A percentile compares a stretch with the other conserved stretches of the same genome.
Conservation (phyloP, 2,113 vertebrate genomes). For the Percina caprodes region DNA sequence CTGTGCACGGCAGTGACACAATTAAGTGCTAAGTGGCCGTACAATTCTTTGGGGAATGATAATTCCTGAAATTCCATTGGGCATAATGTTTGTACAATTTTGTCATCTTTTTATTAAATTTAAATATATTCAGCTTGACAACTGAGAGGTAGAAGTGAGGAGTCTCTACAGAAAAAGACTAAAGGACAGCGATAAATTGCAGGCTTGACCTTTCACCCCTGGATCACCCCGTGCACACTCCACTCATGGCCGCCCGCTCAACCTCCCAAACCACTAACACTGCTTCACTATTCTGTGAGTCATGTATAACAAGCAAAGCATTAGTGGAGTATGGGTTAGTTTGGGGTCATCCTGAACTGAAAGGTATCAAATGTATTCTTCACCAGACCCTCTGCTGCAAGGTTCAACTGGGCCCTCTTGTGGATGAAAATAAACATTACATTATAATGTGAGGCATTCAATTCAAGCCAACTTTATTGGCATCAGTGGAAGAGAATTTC, state of each 20-base stretch:
- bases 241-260: background rate
- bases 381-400: background rate
- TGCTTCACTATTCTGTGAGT: background rate
- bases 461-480: background rate
- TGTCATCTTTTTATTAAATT: background rate
- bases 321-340: background rate
- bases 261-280: background rate
- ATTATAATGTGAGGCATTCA: constrained; percentile 1
- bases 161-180: background rate
- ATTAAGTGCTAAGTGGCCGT: background rate
- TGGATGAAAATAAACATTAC: constrained; percentile 27
- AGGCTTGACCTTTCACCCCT: constrained; percentile 40
- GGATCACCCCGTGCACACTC: constrained; percentile 18
- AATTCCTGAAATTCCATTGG: background rate
- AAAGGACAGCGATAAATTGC: constrained; percentile 1
- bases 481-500: background rate
- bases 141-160: background rate
- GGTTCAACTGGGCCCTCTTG: constrained; percentile 47
- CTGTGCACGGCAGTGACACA: background rate
- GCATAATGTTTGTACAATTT: background rate
- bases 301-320: background rate
- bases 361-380: background rate
- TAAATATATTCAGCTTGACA: background rate
- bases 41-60: background rate
- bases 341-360: background rate